A percentile compares a stretch with the other conserved stretches of the same genome.
phyloP scores from a whole-genome alignment of 2,888 invertebrate species.

The Pyrrhosoma nymphula region DNA sequence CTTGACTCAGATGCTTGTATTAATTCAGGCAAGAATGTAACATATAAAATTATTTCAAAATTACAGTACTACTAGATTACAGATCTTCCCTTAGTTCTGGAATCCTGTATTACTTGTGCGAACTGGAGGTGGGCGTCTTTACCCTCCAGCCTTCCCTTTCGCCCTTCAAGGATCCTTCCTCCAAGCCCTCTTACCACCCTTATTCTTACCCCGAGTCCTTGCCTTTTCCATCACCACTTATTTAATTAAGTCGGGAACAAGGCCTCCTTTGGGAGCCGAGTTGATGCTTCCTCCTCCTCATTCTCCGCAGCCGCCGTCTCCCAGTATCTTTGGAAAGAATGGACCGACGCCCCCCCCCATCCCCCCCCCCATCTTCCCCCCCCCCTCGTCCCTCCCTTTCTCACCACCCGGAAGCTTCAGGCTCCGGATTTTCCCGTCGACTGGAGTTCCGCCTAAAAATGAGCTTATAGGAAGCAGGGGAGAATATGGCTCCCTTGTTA shows the following conservation, averaged over 20 bases:
- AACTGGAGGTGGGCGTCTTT: background rate
- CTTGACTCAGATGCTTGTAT: too few species aligned
- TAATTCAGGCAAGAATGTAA: too few species aligned
- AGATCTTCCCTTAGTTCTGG: background rate
- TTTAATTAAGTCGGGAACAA: conserved; percentile 41
- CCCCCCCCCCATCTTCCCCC: background rate
- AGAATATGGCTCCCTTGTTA: background rate
- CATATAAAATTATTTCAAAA: too few species aligned
- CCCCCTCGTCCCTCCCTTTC: background rate
- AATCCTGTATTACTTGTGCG: background rate
- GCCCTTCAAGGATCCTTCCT: background rate
- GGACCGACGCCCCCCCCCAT: background rate
- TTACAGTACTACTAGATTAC: too few species aligned
- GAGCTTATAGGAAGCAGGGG: background rate
- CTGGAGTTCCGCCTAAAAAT: background rate
- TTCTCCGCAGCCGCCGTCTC: background rate
- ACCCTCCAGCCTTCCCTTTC: background rate
- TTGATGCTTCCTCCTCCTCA: background rate
- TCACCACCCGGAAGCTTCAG: background rate
- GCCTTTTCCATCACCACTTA: conserved; percentile 38
- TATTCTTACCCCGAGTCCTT: background rate
- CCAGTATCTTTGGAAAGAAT: background rate
- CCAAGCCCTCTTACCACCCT: background rate
- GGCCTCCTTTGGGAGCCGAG: background rate
- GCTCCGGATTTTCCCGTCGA: conserved; percentile 40